phyloP scores from a whole-genome alignment of 2,888 invertebrate genomes.

The Torymus texanus region DNA sequence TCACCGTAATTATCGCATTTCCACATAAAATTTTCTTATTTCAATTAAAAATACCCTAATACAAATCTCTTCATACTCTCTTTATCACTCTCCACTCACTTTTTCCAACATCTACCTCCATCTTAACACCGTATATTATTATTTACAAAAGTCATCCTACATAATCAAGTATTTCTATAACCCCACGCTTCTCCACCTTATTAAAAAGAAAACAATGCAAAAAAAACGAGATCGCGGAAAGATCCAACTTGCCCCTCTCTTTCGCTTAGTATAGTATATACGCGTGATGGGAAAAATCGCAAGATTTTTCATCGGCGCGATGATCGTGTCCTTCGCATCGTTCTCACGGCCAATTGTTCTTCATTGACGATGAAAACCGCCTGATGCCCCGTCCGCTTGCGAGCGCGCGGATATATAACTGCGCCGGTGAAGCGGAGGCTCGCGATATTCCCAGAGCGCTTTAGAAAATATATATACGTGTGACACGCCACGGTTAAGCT shows the following conservation, averaged over 20 bases:
- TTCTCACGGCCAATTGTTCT: slow-evolving; percentile 57
- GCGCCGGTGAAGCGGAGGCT: background rate
- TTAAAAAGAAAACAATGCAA: background rate
- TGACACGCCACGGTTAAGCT: background rate
- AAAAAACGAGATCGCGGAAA: slow-evolving; percentile 23
- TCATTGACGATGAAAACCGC: slow-evolving; percentile 52
- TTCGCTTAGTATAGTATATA: background rate
- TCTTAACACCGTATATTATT: no score
- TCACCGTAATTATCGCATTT: no score
- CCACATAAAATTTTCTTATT: no score
- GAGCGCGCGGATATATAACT: background rate
- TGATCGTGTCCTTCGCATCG: slow-evolving; percentile 57
- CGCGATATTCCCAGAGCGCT: slow-evolving; percentile 39
- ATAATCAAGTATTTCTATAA: no score
- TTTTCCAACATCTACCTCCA: no score
- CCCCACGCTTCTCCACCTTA: no score
- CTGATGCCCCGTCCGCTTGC: background rate
- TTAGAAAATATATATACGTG: slow-evolving; percentile 7
- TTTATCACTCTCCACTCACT: no score
- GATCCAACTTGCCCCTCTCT: background rate
- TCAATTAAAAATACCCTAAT: no score
- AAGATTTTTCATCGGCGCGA: slow-evolving; percentile 50
- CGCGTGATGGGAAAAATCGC: slow-evolving; percentile 44
- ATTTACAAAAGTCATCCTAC: no score
- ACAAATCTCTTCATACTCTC: no score